A percentile compares a stretch with the other conserved stretches of the same genome.
These are phyloP conservation scores for Luscinia luscinia DNA, from an alignment of 2,797 vertebrate genomes.

Conservation along the genomic window DNA sequence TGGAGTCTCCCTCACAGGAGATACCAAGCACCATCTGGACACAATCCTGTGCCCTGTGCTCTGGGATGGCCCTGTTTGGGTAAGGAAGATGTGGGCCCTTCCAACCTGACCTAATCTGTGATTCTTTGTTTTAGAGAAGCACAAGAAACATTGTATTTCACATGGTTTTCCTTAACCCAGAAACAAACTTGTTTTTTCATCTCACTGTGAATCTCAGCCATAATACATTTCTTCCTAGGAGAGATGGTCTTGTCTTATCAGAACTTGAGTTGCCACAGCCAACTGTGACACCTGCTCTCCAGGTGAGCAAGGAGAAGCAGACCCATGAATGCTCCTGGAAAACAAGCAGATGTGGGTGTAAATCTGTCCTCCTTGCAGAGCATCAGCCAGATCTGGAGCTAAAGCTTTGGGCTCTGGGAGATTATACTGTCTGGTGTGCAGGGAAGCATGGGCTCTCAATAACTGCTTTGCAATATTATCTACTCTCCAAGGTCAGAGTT, in stretches of 20 bases:
- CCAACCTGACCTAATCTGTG: not conserved
- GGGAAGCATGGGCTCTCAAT: not conserved
- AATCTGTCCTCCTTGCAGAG: not conserved
- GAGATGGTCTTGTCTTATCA: not conserved
- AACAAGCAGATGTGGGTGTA: not conserved
- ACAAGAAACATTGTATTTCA: not conserved
- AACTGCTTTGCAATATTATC: not conserved
- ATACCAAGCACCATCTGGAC: not conserved
- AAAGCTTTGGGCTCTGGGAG: not conserved
- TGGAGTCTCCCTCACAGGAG: not conserved
- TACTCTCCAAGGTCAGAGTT: not conserved
- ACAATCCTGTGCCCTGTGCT: not conserved
- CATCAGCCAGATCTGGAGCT: not conserved
- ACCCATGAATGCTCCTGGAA: not conserved
- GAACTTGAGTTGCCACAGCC: not conserved
- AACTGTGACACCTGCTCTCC: not conserved
- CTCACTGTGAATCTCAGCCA: not conserved
- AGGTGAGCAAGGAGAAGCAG: not conserved
- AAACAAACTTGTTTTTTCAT: not conserved
- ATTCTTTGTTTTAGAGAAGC: not conserved
- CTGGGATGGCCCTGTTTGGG: not conserved
- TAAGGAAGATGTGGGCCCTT: not conserved
- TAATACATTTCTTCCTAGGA: not conserved
- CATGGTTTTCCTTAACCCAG: not conserved
- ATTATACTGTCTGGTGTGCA: rapidly evolving